These are phyloP conservation scores for Ischnura elegans DNA, from an alignment of 2,888 invertebrate species.

Conservation along the genomic window DNA sequence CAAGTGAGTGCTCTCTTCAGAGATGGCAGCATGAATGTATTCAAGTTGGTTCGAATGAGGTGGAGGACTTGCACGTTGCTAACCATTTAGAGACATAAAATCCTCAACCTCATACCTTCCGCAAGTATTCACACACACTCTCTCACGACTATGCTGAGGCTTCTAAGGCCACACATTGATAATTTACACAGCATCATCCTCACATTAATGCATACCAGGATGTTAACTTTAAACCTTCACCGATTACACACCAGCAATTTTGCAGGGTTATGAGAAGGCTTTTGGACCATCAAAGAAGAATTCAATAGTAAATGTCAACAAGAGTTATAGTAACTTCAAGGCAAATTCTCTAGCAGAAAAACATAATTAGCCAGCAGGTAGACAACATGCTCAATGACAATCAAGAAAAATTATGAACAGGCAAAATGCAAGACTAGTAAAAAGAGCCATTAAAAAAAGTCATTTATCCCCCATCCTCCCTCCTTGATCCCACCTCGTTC, in stretches of 20 bases:
- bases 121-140: slow-evolving; percentile 45
- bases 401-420: slow-evolving; percentile 67
- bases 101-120: slow-evolving; percentile 43
- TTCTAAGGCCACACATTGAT: slow-evolving; percentile 60
- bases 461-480: slow-evolving; percentile 57
- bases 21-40: slow-evolving; percentile 64
- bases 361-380: slow-evolving; percentile 64
- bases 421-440: slow-evolving; percentile 66
- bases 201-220: slow-evolving; percentile 48
- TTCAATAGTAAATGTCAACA: slow-evolving; percentile 64
- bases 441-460: slow-evolving; percentile 37
- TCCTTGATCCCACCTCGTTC: slow-evolving; percentile 46
- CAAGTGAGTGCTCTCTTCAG: slow-evolving; percentile 55
- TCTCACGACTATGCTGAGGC: slow-evolving; percentile 62
- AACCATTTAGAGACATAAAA: slow-evolving; percentile 62
- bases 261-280: slow-evolving; percentile 59
- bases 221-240: slow-evolving; percentile 58
- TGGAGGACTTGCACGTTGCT: no score
- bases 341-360: slow-evolving; percentile 64
- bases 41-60: not conserved
- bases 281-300: slow-evolving; percentile 52
- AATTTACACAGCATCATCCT: slow-evolving; percentile 59
- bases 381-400: slow-evolving; percentile 51
- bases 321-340: slow-evolving; percentile 55
- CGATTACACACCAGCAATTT: slow-evolving; percentile 46